These are phyloP conservation scores for Ardeotis arabs DNA, from an alignment of 2,113 vertebrate genomes.

Conservation along the genomic window DNA sequence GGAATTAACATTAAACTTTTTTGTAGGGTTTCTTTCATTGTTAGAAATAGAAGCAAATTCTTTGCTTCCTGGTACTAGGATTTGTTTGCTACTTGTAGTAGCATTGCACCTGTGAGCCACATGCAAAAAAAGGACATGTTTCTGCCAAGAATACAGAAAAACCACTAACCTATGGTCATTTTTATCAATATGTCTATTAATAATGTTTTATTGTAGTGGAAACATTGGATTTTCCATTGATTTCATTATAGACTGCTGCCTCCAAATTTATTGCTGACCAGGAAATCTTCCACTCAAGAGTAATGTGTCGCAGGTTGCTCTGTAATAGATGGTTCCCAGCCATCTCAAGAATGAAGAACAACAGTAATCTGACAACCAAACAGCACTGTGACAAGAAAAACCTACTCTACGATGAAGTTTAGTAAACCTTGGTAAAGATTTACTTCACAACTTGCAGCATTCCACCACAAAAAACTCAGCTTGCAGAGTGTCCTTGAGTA, in stretches of 20 bases:
- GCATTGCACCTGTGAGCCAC: background rate
- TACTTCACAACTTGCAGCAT: background rate
- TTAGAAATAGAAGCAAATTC: background rate
- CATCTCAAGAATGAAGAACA: background rate
- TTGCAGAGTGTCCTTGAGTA: background rate
- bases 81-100: background rate
- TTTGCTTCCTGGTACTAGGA: background rate
- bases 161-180: background rate
- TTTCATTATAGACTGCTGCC: background rate
- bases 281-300: background rate
- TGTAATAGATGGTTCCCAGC: background rate
- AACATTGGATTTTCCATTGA: background rate
- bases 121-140: background rate
- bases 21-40: background rate
- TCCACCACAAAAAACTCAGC: background rate
- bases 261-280: background rate
- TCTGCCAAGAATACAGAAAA: background rate
- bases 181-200: background rate
- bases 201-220: background rate
- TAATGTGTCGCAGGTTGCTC: background rate
- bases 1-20: background rate
- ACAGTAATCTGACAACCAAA: background rate
- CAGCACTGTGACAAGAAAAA: background rate
- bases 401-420: background rate
- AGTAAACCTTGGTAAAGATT: background rate